Conservation (phyloP, 2,797 vertebrate genomes). For the Tadarida brasiliensis region DNA sequence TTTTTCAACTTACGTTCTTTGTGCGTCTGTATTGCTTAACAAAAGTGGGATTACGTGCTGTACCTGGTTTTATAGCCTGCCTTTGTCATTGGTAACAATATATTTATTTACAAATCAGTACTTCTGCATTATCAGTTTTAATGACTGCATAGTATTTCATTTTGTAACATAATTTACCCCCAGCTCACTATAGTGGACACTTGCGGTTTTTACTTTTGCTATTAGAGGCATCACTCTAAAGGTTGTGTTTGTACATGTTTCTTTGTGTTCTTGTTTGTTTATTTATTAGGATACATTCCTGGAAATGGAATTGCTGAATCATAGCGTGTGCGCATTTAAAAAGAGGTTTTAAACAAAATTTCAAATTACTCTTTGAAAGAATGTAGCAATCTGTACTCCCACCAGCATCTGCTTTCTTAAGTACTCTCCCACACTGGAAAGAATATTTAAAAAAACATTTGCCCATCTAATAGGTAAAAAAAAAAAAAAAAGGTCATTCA, state of each 20-base stretch:
- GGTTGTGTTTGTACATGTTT: constrained; percentile 1
- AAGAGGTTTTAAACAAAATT: constrained; percentile 23
- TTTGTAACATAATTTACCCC: background rate
- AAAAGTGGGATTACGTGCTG: background rate
- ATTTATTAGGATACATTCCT: constrained; percentile 3
- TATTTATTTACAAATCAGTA: background rate
- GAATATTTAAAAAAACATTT: constrained; percentile 5
- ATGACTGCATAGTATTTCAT: background rate
- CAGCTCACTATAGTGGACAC: background rate
- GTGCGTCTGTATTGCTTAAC: background rate
- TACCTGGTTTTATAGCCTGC: background rate
- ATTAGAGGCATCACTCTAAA: background rate
- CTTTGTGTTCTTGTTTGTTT: background rate
- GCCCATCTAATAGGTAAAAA: background rate
- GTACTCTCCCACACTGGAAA: constrained; percentile 40
- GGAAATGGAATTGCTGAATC: constrained; percentile 23
- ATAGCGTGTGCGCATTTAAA: background rate
- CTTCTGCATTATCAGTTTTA: background rate
- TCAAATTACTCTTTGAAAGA: constrained; percentile 57
- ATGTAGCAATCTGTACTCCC: background rate
- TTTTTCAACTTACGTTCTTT: background rate
- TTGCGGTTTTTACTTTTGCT: background rate
- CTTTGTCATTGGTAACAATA: background rate
- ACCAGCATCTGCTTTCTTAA: constrained; percentile 59
- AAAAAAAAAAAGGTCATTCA: background rate